A percentile compares a stretch with the other conserved stretches of the same genome.
phyloP scores from a whole-genome alignment of 2,113 vertebrate genomes.

The Ciconia boyciana region DNA sequence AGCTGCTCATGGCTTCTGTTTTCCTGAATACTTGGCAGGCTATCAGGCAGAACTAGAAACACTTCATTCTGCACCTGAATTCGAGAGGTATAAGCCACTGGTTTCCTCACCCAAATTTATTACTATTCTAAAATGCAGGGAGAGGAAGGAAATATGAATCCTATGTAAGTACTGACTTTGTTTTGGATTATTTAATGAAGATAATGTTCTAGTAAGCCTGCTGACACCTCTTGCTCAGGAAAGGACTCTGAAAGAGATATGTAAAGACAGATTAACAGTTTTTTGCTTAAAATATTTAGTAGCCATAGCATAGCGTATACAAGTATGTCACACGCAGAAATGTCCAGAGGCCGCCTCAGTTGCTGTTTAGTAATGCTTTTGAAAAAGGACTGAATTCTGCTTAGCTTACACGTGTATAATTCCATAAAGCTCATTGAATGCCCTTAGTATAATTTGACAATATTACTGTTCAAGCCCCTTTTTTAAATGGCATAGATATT shows the following conservation, averaged over 20 bases:
- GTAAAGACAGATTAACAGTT: neutral
- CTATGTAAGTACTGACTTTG: neutral
- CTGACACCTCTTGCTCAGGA: neutral
- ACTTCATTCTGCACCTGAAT: neutral
- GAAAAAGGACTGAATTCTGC: neutral
- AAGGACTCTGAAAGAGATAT: neutral
- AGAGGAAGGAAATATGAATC: neutral
- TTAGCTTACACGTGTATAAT: neutral
- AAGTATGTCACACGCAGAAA: neutral
- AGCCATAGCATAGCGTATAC: neutral
- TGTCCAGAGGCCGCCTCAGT: neutral
- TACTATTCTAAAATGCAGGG: neutral
- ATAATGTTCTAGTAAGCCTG: neutral
- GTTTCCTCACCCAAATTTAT: neutral
- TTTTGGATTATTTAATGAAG: neutral
- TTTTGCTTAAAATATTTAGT: neutral
- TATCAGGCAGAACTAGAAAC: neutral
- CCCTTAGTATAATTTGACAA: neutral
- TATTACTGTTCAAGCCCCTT: neutral
- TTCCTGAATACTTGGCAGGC: neutral
- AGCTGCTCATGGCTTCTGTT: neutral
- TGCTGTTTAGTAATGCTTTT: neutral
- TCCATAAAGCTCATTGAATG: neutral
- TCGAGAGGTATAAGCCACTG: neutral
- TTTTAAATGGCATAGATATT: neutral